Evolutionary conservation across 2,797 vertebrate species (phyloP), one percentile per base, ranked within the genome.

Genomic region (Enteromius argenteus): DNA sequence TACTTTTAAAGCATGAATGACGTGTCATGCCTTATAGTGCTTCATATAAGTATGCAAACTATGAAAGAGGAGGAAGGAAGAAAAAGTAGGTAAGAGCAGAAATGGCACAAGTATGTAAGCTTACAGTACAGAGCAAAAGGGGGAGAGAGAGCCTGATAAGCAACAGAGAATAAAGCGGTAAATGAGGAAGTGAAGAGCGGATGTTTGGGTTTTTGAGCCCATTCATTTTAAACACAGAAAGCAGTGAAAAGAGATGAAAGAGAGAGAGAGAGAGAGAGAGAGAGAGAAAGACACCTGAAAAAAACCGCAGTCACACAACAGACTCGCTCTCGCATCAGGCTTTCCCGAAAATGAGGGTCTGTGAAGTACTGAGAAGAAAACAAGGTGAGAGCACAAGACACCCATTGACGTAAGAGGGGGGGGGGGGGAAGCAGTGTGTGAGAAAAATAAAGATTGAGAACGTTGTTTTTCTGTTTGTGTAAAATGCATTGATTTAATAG

Each of bases 151-250:
- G 64, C 71, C 51, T 53, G 79, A 89, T n/a, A 84, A 87, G 85
- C 73, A 67, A 85, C 84, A 69, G 88, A 91, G 88, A 93, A 89
- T 13, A 92, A 90, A 95, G 93, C 90, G 91, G 92, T 94, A 93
- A 95, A 94, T 91, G 93, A 94, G 95, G 94, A 96, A 91, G 86
- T 92, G 85, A 84, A 77, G 85, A 93, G 90, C 91, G 89, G 92
- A 92, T 92, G 95, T 96, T 96, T 96, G 94, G 94, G 92, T 95
- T 96, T 94, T 95, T 93, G 88, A 93, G 89, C 91, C 89, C 93
- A 95, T 96, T 95, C 94, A 95, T 95, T 94, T 94, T 94, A 94
- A 94, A 92, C 90, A 91, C 86, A 88, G 85, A 89, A 84, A 88
- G 66, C 86, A 85, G 66, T 86, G 62, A 86, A 86, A 77, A 88